Evolutionary conservation across 1,140 invertebrate species (phyloP).

Genomic region (Papilio helenus): DNA sequence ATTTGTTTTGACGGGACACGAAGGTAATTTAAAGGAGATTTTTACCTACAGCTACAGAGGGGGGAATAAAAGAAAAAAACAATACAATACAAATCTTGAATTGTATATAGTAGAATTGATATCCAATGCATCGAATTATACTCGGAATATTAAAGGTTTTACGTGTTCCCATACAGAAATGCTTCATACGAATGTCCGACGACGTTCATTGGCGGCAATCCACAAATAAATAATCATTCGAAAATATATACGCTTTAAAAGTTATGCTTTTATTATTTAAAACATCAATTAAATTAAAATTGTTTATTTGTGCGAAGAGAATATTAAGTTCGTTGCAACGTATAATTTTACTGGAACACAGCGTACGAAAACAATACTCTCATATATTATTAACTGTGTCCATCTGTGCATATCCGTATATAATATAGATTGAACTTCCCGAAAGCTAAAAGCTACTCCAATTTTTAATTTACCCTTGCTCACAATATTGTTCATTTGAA

Average conservation of each 20-base stretch:
- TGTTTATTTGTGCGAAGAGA: no score
- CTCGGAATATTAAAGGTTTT: not conserved
- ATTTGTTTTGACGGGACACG: not conserved
- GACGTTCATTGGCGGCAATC: not conserved
- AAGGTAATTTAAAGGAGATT: not conserved
- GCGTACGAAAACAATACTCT: no score
- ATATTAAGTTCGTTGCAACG: no score
- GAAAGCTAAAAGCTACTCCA: not conserved
- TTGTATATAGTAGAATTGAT: not conserved
- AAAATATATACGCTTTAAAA: no score
- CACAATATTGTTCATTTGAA: conserved; percentile 21
- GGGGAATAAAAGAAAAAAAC: not conserved
- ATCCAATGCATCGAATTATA: not conserved
- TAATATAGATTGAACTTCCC: no score
- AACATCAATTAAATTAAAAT: no score
- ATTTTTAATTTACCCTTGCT: conserved; percentile 3
- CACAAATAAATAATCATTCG: no score
- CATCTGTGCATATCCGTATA: not conserved
- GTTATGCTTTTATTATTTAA: no score
- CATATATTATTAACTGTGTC: not conserved
- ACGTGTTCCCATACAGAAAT: not conserved
- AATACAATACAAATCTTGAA: not conserved
- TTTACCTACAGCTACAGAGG: not conserved
- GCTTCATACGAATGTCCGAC: not conserved
- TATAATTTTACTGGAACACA: no score